Conservation (phyloP, 2,797 vertebrate species). For the Xerus rutilus region DNA sequence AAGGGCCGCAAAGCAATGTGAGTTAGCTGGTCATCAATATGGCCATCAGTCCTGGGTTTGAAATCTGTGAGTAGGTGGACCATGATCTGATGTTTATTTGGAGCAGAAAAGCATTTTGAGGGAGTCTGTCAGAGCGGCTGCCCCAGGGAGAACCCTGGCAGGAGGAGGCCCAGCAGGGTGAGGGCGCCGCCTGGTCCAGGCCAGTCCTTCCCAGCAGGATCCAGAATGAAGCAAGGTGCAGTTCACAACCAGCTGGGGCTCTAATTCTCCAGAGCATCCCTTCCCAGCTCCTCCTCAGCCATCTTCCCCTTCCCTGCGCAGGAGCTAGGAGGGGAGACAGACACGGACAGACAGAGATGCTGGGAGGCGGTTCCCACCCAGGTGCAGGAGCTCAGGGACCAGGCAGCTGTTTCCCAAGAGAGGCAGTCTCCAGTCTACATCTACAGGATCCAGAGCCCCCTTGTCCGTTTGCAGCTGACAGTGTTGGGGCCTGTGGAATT, state of each 20-base stretch:
- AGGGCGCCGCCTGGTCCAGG: neutral
- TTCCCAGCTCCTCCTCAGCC: neutral
- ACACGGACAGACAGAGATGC: too few relatives aligned
- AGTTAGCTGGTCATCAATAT: fast-evolving
- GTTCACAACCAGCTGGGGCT: fast-evolving
- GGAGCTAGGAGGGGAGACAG: neutral
- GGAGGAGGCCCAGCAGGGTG: neutral
- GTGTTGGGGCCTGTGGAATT: neutral
- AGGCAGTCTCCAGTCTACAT: neutral
- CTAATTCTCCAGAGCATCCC: neutral
- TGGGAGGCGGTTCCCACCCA: fast-evolving
- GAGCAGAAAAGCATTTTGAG: neutral
- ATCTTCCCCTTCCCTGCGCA: neutral
- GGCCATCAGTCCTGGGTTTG: fast-evolving
- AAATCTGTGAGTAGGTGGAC: neutral
- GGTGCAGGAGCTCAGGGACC: neutral
- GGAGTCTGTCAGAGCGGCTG: neutral
- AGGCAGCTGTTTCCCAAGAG: neutral
- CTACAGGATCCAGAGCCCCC: neutral
- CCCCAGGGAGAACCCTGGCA: too few relatives aligned
- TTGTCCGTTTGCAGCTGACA: neutral
- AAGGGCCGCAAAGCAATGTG: fast-evolving
- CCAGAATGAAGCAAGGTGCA: neutral
- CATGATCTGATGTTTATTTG: neutral
- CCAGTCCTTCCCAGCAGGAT: fast-evolving